A percentile compares a stretch with the other conserved stretches of the same genome.
Conservation (phyloP, 2,797 vertebrate species). For the Ispidina lecontei region DNA sequence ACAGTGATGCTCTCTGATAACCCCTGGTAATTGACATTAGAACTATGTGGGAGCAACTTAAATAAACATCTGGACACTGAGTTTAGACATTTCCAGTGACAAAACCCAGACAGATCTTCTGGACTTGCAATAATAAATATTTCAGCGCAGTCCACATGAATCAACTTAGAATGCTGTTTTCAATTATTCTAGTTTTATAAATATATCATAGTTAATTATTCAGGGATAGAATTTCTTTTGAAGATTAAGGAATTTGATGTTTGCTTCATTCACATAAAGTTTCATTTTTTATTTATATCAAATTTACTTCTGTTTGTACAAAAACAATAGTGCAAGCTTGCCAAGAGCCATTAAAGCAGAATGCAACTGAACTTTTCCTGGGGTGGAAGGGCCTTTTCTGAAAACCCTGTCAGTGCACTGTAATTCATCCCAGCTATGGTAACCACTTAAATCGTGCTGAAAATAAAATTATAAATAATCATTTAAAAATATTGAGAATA, state of each 20-base stretch:
- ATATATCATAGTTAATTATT: conserved; percentile 93
- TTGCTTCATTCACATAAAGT: conserved; percentile 79
- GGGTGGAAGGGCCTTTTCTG: conserved; percentile 59
- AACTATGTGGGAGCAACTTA: conserved; percentile 87
- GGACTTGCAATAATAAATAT: conserved; percentile 95
- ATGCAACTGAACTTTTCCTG: conserved; percentile 63
- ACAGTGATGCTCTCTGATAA: conserved; percentile 95
- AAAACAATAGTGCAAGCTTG: conserved; percentile 77
- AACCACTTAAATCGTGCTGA: background rate
- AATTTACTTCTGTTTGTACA: conserved; percentile 79
- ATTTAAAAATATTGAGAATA: background rate
- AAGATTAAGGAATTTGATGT: conserved; percentile 82
- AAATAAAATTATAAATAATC: background rate
- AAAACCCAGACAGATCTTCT: conserved; percentile 88
- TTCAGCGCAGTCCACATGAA: conserved; percentile 86
- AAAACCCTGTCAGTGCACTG: background rate
- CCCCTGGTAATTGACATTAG: conserved; percentile 90
- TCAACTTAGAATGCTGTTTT: conserved; percentile 91
- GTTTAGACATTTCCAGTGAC: conserved; percentile 90
- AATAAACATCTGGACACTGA: conserved; percentile 89
- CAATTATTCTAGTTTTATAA: conserved; percentile 94
- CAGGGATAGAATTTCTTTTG: conserved; percentile 87
- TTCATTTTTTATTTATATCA: conserved; percentile 81
- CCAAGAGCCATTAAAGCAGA: conserved; percentile 77
- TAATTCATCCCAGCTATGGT: conserved; percentile 24